Evolutionary conservation across 2,797 vertebrate genomes (phyloP), one percentile per base, ranked within the genome.

Genomic region (Sebastes reedi): DNA sequence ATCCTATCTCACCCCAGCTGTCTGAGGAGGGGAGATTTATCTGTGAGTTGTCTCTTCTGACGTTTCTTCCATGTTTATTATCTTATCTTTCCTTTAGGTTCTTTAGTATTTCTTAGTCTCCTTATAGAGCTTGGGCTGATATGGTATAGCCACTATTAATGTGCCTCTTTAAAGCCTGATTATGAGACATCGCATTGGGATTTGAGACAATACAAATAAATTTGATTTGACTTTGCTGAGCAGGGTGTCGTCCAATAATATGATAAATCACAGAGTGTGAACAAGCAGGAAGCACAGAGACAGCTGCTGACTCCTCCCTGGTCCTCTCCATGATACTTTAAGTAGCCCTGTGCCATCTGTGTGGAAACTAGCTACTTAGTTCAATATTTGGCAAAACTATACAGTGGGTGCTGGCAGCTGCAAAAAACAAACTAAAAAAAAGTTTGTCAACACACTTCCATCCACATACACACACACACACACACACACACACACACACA

Each of bases 181-280:
- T 76, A 46, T 46, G 42, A 74, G 58, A 69, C 58, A 55, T 11
- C n/a, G 11, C 34, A 36, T 61, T 61, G 56, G 13, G 30, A 46
- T 52, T 7, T 27, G 30, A 22, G 27, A 32, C 30, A 29, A 46
- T 50, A 67, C 60, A 70, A 77, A 81, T 64, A 64, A 61, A 64
- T 34, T 52, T 64, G 16, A 80, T 73, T 54, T 58, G 64, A 75
- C 77, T 75, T 64, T 69, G 71, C 62, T 79, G 77, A 83, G 67
- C 77, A 79, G 42, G 11, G 52, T 62, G 60, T 83, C 80, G 65
- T 75, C 67, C 46, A 73, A 50, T 74, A 67, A 70, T 55, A 80
- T 58, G 22, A 88, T 86, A 85, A 86, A 90, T 88, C 78, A 82
- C 76, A 77, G 59, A 67, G 66, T 86, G 82, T 81, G 77, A 88